Evolutionary conservation across 2,797 vertebrate species (phyloP), one percentile per base, ranked within the genome.

Genomic region (Eptatretus atami): DNA sequence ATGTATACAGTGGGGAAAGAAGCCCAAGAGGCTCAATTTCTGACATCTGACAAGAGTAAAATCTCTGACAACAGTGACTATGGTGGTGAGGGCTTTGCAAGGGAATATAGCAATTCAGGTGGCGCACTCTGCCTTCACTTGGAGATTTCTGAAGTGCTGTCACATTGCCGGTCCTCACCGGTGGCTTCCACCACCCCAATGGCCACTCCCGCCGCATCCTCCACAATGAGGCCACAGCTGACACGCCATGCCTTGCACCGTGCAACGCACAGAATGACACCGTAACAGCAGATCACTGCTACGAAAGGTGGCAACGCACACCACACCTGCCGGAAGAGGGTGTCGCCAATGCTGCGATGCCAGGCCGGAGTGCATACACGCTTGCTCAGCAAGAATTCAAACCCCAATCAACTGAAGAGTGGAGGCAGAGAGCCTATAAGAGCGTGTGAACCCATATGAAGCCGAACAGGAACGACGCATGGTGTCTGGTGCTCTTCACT

Each of bases 401-500:
- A 79, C 1, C 83, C 77, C 0, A 90, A 93, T 88, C 90, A 99
- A 64, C 92, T 88, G 0, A 99, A 95, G 25, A 99, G 81, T 0
- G 92, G 92, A 0, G 92, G 92, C 69, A 96, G 77, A 64, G 85
- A 94, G 72, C 86, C 90, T 19, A 19, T 1, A 84, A 70, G 63
- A 95, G 77, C 11, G 92, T 86, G 74, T 99, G 92, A 1, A 95
- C 72, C 92, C 92, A 99, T 68, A 99, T 76, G 0, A 95, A 95
- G 65, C 77, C 76, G 1, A 99, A 83, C 53, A 78, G 86, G 15
- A 94, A 73, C 3, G 81, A 80, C 0, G 86, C 86, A 31, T 88
- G 78, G 75, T 90, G 94, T 65, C 88, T 87, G 0, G 88, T 94
- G 70, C 96, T 90, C 81, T 94, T 99, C 87, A 86, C 90, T 0